Evolutionary conservation across 1,140 invertebrate genomes (phyloP).

Genomic region (Thrips palmi): DNA sequence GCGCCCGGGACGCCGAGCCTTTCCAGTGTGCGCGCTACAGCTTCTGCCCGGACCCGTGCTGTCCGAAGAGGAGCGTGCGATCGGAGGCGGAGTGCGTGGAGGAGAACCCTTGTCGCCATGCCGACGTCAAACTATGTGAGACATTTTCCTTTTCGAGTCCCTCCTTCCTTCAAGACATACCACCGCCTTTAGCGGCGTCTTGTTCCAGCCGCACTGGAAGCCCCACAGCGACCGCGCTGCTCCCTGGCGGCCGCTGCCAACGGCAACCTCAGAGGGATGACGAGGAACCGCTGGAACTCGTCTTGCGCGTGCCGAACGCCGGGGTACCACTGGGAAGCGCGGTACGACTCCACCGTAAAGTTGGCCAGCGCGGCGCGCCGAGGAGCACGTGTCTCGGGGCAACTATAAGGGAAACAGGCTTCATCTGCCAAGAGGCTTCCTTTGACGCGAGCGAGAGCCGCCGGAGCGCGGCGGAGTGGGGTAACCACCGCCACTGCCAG

Average conservation of each 20-base stretch:
- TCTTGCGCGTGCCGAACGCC: conserved; percentile 28
- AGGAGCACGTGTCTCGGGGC: too few relatives aligned
- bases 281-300: conserved; percentile 35
- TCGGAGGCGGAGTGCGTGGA: conserved; percentile 21
- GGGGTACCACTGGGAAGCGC: conserved; percentile 30
- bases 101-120: conserved; percentile 26
- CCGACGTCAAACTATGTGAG: conserved; percentile 3
- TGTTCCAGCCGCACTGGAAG: too few relatives aligned
- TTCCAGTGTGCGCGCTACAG: conserved; percentile 40
- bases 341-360: too few relatives aligned
- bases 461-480: too few relatives aligned
- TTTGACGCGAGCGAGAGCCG: too few relatives aligned
- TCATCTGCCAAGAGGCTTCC: too few relatives aligned
- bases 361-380: too few relatives aligned
- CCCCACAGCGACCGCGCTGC: too few relatives aligned
- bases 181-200: too few relatives aligned
- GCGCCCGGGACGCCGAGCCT: conserved; percentile 30
- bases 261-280: conserved; percentile 19
- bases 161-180: too few relatives aligned
- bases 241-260: conserved; percentile 11
- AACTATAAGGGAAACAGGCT: too few relatives aligned
- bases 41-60: conserved; percentile 45
- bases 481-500: too few relatives aligned
- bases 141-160: not conserved
- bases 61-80: conserved; percentile 28